Base-by-base conservation (phyloP, 2,888 invertebrate species). In the Ornithoptera alexandrae region DNA sequence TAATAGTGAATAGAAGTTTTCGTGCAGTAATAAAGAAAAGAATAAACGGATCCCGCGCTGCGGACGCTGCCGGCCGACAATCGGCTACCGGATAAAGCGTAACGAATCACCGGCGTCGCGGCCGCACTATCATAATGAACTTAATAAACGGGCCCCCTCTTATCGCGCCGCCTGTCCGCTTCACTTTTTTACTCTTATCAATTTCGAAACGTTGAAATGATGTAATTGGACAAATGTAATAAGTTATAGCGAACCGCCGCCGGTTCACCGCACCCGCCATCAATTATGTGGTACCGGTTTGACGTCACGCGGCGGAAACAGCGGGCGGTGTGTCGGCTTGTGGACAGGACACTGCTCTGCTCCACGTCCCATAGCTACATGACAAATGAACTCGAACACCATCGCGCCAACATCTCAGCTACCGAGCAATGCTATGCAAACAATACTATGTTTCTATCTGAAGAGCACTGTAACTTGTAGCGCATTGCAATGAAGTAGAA, bases 71-170 rank as follows among this genome's bases (percentile, higher is more conserved):
- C 36, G 36, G 15, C 18, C 58, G 58, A 50, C 74, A 74, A 72
- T 74, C 77, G 42, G 82, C 82, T 82, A 81, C 82, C 75, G 82
- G 79, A 78, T 81, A 80, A 79, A 79, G 76, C 75, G 76, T 78
- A 81, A 79, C 78, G 77, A 77, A 81, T 79, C 77, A 74, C 74
- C 75, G 73, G 74, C 68, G 67, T 74, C 73, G 74, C 73, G 68
- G 71, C 73, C 72, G 73, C 74, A 72, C 74, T 76, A 76, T 75
- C 76, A 76, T 79, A 82, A 83, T 79, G 78, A 83, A 80, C 75
- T 77, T 77, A 78, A 81, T 79, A 79, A 78, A 80, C 73, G 76
- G 76, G 75, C 69, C 74, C 72, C 74, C 73, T 75, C 77, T 78
- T 80, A 79, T 79, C 78, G 69, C 72, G 60, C 57, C 71, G 39